Evolutionary conservation across 2,888 invertebrate genomes (phyloP), one percentile per base, ranked within the genome.

Genomic region (Smittia sp.): DNA sequence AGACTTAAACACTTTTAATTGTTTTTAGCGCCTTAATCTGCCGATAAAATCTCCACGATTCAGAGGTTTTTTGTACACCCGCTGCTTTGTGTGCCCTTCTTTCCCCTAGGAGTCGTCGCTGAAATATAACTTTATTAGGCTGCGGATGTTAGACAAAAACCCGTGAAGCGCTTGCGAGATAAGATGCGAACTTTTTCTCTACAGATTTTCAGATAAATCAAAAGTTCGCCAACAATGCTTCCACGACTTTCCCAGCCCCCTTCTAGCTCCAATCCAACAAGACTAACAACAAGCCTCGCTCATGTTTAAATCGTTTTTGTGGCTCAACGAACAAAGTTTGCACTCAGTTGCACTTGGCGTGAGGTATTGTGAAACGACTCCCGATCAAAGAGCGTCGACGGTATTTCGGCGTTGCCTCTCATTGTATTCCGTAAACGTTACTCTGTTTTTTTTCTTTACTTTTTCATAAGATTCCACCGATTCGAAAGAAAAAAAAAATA

Each of bases 1-100:
- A 70, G n/a, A 70, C 54, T 70, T 70, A 70, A 70, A 70, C 69
- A 70, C 69, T 70, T 70, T 70, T 70, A 70, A 70, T 70, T 70
- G 69, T 70, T 70, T 70, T 70, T 70, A 70, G 69, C 69, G 69
- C 69, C 69, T 70, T 70, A 54, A 70, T 70, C 68, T 68, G 22
- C 46, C 46, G 68, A 68, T 68, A 68, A 68, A 68, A 68, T 68
- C 54, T 70, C 13, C 69, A 70, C 69, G 69, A 25, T 65, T 25
- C 20, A 24, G 69, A 25, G 46, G 22, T 68, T 22, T 68, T 52
- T 70, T 27, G 58, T 58, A 58, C 58, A 58, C 58, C 58, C 32
- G 65, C 65, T 65, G 65, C 32, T 32, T 70, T 70, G 54, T 54
- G 32, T 52, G 24, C 69, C 25, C 54, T 22, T 58, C 22, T 18